Percentiles rank a stretch among this genome's conserved stretches.
phyloP scores from a whole-genome alignment of 2,888 invertebrate species.

The Ectemnius lituratus region DNA sequence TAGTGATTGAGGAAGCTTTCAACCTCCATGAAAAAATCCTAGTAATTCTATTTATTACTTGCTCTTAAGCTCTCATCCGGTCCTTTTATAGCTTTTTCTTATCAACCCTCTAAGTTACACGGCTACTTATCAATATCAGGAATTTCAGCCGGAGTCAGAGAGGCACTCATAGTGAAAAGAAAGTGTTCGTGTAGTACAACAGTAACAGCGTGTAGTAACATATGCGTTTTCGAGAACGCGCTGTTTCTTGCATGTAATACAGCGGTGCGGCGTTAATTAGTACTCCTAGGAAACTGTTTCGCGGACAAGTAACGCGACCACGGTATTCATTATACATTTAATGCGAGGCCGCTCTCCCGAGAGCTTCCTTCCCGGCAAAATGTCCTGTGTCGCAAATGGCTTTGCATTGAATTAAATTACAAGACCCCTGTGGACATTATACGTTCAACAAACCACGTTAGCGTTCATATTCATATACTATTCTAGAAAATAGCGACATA shows the following conservation, averaged over 20 bases:
- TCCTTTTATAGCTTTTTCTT: background rate
- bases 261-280: conserved; percentile 64
- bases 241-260: conserved; percentile 60
- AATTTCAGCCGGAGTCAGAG: background rate
- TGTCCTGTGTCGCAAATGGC: conserved; percentile 49
- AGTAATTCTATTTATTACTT: background rate
- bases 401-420: conserved; percentile 52
- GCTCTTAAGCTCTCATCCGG: background rate
- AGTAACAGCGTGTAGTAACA: background rate
- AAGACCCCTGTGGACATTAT: conserved; percentile 11
- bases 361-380: conserved; percentile 40
- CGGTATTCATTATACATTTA: conserved; percentile 59
- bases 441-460: no score
- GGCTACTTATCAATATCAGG: no score
- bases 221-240: conserved; percentile 6
- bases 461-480: background rate
- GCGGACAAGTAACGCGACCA: conserved; percentile 29
- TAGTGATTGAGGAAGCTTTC: conserved; percentile 7
- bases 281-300: conserved; percentile 56
- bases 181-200: conserved; percentile 29
- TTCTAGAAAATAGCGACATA: background rate
- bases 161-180: conserved; percentile 5
- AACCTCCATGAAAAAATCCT: background rate
- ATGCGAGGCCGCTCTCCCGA: conserved; percentile 36
- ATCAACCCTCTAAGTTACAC: no score